Conservation (phyloP, 2,797 vertebrate genomes). For the Channallabes apus region DNA sequence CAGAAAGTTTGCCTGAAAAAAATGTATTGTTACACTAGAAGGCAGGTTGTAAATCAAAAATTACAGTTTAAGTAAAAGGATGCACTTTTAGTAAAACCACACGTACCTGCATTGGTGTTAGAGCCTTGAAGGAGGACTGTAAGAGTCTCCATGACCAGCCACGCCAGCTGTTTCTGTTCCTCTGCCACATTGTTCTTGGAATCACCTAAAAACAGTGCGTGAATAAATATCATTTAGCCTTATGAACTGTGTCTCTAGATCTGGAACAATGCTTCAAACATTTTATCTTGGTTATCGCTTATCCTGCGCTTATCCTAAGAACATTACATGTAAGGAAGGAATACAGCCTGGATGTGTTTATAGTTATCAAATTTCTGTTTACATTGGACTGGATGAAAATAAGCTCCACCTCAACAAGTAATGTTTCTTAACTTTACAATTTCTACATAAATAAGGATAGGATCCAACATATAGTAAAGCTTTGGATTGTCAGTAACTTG, state of each 20-base stretch:
- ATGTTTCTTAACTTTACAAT: background rate
- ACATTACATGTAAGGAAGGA: no score
- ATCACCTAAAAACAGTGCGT: constrained; percentile 72
- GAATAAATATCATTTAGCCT: no score
- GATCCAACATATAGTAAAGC: background rate
- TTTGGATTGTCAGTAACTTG: no score
- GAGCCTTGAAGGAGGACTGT: constrained; percentile 93
- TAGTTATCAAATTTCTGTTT: background rate
- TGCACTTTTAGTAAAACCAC: background rate
- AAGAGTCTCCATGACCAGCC: constrained; percentile 96
- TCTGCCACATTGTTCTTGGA: constrained; percentile 86
- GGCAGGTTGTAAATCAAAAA: background rate
- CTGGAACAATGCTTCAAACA: background rate
- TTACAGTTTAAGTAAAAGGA: background rate
- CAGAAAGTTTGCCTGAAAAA: background rate
- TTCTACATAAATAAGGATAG: background rate
- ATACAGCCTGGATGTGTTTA: background rate
- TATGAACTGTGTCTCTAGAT: background rate
- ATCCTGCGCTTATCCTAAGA: background rate
- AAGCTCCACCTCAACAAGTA: background rate
- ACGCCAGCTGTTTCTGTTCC: constrained; percentile 94
- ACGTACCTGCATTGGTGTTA: constrained; percentile 89
- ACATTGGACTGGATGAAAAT: background rate
- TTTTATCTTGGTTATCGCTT: background rate
- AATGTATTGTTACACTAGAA: background rate